Percentiles rank a stretch among this genome's conserved stretches.
Conservation (phyloP, 1,140 invertebrate genomes). For the Bombus turneri region DNA sequence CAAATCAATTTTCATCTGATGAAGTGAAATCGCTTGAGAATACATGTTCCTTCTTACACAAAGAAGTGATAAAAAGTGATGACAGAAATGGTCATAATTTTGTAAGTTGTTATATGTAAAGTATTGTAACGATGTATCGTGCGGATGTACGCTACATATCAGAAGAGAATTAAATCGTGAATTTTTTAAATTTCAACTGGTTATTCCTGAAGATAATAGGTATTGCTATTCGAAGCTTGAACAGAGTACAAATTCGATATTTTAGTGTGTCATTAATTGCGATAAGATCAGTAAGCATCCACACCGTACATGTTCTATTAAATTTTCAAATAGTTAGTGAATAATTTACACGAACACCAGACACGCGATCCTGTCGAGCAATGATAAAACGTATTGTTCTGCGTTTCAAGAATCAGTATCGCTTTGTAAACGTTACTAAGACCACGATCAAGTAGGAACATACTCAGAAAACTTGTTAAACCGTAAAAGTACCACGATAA, state of each 20-base stretch:
- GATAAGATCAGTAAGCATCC: not conserved
- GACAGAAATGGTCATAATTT: slow-evolving; percentile 32
- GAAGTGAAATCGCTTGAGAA: not conserved
- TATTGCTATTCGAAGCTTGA: not conserved
- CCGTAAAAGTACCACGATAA: too few species aligned
- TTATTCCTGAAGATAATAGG: not conserved
- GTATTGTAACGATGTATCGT: slow-evolving; percentile 27
- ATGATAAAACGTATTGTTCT: slow-evolving; percentile 9
- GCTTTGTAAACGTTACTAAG: not conserved
- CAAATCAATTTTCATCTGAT: not conserved
- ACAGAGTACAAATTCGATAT: not conserved
- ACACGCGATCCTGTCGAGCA: not conserved
- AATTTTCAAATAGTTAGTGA: not conserved
- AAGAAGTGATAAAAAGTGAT: not conserved
- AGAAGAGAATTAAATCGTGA: slow-evolving; percentile 34
- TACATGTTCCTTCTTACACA: slow-evolving; percentile 6
- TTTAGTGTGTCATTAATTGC: too few species aligned
- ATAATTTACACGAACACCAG: slow-evolving; percentile 1
- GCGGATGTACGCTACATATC: not conserved
- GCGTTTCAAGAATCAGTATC: slow-evolving; percentile 9
- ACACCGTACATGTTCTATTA: not conserved
- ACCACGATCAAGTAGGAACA: not conserved
- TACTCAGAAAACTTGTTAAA: not conserved
- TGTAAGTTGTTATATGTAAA: slow-evolving; percentile 19
- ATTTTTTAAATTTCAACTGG: slow-evolving; percentile 29